Percentiles rank a stretch among this genome's conserved stretches.
Conservation (phyloP, 2,888 invertebrate genomes). For the Cordilura impudica region DNA sequence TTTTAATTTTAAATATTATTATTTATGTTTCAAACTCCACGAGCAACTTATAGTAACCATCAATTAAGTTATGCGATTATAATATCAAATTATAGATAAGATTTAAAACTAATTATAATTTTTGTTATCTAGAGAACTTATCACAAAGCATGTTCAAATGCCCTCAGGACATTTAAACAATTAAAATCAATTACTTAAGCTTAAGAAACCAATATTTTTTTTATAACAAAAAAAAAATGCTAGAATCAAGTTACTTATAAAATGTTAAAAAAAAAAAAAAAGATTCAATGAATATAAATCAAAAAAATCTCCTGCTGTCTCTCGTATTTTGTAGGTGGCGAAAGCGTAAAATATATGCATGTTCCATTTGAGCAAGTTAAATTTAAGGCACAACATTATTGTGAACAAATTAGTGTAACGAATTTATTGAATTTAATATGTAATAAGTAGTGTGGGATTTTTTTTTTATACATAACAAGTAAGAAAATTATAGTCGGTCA, state of each 20-base stretch:
- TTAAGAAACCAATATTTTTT: constrained; percentile 1
- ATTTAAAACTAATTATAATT: background rate
- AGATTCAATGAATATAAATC: background rate
- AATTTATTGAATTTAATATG: constrained; percentile 8
- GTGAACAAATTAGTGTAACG: constrained; percentile 16
- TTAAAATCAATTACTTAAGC: constrained; percentile 36
- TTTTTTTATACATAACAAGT: background rate
- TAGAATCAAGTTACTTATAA: constrained; percentile 7
- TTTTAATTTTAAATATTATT: no score
- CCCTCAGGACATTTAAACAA: background rate
- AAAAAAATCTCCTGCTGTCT: background rate
- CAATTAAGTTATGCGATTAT: background rate
- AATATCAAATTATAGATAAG: background rate
- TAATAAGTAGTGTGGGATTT: constrained; percentile 18
- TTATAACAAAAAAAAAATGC: no score
- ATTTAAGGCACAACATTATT: background rate
- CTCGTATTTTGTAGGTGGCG: constrained; percentile 26
- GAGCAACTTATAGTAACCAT: background rate
- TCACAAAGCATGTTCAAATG: no score
- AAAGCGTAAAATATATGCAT: constrained; percentile 11
- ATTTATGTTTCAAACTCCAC: background rate
- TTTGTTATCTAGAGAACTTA: background rate
- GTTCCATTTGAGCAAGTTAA: background rate
- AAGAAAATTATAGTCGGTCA: background rate
- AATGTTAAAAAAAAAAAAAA: background rate